Evolutionary conservation across 2,797 vertebrate species (phyloP).

Genomic region (Astyanax mexicanus): DNA sequence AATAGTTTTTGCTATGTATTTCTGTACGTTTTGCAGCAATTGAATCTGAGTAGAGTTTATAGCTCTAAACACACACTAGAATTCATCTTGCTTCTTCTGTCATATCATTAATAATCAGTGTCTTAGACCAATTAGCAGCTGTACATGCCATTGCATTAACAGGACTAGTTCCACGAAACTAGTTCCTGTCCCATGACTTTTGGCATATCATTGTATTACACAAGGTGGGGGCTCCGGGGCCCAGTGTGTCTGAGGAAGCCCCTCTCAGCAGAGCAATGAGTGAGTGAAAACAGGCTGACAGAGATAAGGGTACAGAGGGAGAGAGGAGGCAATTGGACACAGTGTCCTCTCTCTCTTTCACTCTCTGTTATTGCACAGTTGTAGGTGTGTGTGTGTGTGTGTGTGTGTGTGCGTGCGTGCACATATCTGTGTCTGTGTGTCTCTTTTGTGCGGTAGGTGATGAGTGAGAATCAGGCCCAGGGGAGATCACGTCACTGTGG

Average conservation of each 20-base stretch:
- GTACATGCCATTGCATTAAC: no score
- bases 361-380: slow-evolving; percentile 30
- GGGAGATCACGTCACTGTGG: slow-evolving; percentile 75
- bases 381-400: slow-evolving; percentile 31
- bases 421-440: background rate
- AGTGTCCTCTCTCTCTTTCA: background rate
- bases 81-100: no score
- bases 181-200: no score
- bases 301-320: slow-evolving; percentile 71
- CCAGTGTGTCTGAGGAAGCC: slow-evolving; percentile 61
- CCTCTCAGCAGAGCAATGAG: slow-evolving; percentile 75
- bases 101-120: no score
- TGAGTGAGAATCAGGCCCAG: slow-evolving; percentile 75
- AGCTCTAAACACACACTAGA: no score
- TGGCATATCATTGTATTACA: no score
- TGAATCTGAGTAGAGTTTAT: no score
- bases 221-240: background rate
- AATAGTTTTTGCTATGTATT: no score
- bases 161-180: no score
- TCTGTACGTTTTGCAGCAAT: no score
- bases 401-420: slow-evolving; percentile 19
- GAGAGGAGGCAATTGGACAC: slow-evolving; percentile 64
- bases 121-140: no score
- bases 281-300: slow-evolving; percentile 75
- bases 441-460: slow-evolving; percentile 60